phyloP scores from a whole-genome alignment of 2,113 vertebrate species.

The Egretta garzetta region DNA sequence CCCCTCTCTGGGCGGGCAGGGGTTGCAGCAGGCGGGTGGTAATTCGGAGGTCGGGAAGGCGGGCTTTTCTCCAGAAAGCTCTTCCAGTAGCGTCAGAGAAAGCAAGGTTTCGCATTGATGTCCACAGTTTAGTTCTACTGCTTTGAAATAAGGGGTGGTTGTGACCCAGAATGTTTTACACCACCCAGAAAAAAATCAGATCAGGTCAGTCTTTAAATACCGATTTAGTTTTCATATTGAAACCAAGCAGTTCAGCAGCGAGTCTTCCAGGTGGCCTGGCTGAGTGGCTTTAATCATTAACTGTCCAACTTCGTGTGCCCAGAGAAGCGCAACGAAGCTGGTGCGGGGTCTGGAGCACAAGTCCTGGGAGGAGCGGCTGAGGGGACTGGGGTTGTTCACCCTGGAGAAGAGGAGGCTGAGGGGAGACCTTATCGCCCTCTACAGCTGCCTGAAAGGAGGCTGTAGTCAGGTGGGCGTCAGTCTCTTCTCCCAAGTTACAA shows the following conservation, averaged over 20 bases:
- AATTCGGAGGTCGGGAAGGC: background rate
- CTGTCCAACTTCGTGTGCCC: rapidly evolving
- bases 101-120: background rate
- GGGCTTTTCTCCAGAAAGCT: background rate
- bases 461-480: background rate
- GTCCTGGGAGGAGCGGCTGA: background rate
- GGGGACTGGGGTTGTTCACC: background rate
- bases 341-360: background rate
- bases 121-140: background rate
- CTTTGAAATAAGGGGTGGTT: background rate
- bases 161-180: background rate
- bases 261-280: background rate
- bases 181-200: background rate
- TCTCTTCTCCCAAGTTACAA: background rate
- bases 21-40: background rate
- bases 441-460: background rate
- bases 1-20: background rate
- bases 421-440: background rate
- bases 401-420: background rate
- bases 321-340: background rate
- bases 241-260: background rate
- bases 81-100: background rate
- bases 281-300: background rate
- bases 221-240: background rate
- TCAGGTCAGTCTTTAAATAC: background rate